These are phyloP conservation scores for Xenopus petersii DNA, from an alignment of 2,797 vertebrate species.

Conservation along the genomic window DNA sequence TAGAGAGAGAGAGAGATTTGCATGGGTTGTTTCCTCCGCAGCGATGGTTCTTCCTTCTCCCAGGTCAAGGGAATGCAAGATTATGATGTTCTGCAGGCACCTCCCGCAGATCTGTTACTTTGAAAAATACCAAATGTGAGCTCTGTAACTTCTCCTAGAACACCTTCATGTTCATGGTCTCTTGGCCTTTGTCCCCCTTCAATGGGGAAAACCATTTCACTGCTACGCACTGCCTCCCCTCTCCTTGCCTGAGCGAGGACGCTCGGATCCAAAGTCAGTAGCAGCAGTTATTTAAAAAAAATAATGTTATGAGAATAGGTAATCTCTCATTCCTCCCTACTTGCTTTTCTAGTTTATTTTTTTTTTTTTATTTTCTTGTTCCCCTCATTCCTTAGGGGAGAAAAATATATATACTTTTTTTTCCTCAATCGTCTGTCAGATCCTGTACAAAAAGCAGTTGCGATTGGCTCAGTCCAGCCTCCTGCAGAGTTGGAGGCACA, in stretches of 20 bases:
- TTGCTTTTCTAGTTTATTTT: conserved; percentile 31
- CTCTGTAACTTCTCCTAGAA: conserved; percentile 21
- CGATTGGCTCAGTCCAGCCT: conserved; percentile 95
- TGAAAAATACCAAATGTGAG: conserved; percentile 23
- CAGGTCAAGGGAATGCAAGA: conserved; percentile 19
- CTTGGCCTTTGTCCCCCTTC: conserved; percentile 32
- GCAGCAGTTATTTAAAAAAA: conserved; percentile 85
- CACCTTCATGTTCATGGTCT: conserved; percentile 22
- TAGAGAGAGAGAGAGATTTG: no score
- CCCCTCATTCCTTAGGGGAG: conserved; percentile 47
- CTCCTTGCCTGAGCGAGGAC: conserved; percentile 17
- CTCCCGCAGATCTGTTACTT: conserved; percentile 21
- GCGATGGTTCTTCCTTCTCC: conserved; percentile 29
- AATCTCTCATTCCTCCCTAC: conserved; percentile 55
- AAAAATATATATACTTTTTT: conserved; percentile 62
- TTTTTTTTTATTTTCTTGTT: conserved; percentile 52
- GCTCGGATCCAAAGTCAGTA: conserved; percentile 77
- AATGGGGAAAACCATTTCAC: conserved; percentile 29
- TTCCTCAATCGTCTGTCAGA: conserved; percentile 95
- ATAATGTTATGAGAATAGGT: conserved; percentile 73
- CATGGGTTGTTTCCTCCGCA: conserved; percentile 7
- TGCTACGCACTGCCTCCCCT: conserved; percentile 30
- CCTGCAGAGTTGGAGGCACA: conserved; percentile 91
- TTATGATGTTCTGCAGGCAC: conserved; percentile 12
- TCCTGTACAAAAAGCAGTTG: conserved; percentile 99